Base-by-base conservation (phyloP, 2,113 vertebrate genomes). In the Thunnus thynnus region DNA sequence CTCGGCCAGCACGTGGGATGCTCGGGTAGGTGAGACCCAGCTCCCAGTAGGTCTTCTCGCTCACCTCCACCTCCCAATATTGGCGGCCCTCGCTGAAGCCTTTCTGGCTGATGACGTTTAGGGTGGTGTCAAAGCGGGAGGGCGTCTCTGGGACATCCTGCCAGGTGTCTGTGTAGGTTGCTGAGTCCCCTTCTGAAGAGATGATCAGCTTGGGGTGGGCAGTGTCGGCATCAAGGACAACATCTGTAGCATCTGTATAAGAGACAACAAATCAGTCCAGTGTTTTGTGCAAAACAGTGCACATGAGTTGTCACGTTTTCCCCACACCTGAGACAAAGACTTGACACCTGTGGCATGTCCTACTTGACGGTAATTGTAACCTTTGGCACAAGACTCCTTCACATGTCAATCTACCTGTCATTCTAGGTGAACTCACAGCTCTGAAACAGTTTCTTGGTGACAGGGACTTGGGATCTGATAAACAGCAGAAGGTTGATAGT, bases 31-130 rank as follows among this genome's bases (percentile, higher is more conserved):
- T 95, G 86, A 96, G 82, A 0, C 96, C 96, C n/a, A 96, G 73
- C 2, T 94, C 93, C 96, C 96, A 96, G 88, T 96, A 95, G 3
- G 94, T 95, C 87, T 97, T 96, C 41, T 95, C 95, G 13, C 66
- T 89, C 80, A 97, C 95, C 20, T 94, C 88, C 81, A 96, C 95
- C 82, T 97, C 96, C 96, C 96, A 96, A 91, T 97, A 97, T 78
- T 95, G 95, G 64, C 95, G 95, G 4, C 95, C 94, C 0, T 93
- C 78, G 0, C 87, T 86, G 52, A 96, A 95, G 84, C 88, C 92
- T 57, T 95, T 75, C 22, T 12, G 78, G 16, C 95, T 91, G 80
- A 97, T 86, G 9, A 95, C 86, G 0, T 95, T 96, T 67, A 96
- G 89, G 2, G 95, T 93, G 81, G 93, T 96, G 87, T 96, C 96